phyloP scores from a whole-genome alignment of 2,797 vertebrate genomes.

The Zalophus californianus region DNA sequence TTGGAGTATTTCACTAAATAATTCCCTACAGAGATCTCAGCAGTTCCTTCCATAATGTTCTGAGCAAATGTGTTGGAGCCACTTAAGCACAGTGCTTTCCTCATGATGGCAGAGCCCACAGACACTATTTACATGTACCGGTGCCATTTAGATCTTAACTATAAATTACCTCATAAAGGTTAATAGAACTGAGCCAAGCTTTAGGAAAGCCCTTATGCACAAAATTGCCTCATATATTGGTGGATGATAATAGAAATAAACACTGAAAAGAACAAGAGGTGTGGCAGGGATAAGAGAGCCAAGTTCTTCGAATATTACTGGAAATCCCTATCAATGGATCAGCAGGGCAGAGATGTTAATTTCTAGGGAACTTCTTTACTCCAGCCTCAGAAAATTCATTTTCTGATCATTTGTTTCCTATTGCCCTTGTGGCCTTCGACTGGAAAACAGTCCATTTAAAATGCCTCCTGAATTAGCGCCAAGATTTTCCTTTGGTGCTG shows the following conservation, averaged over 20 bases:
- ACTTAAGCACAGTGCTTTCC: constrained; percentile 59
- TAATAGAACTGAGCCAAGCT: constrained; percentile 61
- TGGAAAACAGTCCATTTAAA: constrained; percentile 39
- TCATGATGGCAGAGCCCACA: not conserved
- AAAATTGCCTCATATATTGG: constrained; percentile 72
- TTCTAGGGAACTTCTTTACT: constrained; percentile 44
- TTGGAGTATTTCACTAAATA: constrained; percentile 54
- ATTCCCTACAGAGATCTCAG: constrained; percentile 50
- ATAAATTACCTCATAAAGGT: constrained; percentile 75
- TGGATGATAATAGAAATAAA: constrained; percentile 74
- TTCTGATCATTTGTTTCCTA: constrained; percentile 58
- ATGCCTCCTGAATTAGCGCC: constrained; percentile 13
- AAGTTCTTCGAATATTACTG: constrained; percentile 49
- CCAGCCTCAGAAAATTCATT: constrained; percentile 50
- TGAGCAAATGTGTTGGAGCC: constrained; percentile 60
- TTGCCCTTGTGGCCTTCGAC: constrained; percentile 26
- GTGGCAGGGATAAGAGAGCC: constrained; percentile 51
- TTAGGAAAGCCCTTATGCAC: constrained; percentile 64
- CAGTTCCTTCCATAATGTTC: constrained; percentile 56
- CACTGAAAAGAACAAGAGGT: constrained; percentile 61
- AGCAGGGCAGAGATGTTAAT: constrained; percentile 53
- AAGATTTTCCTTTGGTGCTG: not conserved
- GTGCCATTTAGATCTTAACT: constrained; percentile 68
- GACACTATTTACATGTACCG: constrained; percentile 45
- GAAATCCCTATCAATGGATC: constrained; percentile 17